Conservation (phyloP, 2,113 vertebrate genomes). For the Ellobius talpinus region DNA sequence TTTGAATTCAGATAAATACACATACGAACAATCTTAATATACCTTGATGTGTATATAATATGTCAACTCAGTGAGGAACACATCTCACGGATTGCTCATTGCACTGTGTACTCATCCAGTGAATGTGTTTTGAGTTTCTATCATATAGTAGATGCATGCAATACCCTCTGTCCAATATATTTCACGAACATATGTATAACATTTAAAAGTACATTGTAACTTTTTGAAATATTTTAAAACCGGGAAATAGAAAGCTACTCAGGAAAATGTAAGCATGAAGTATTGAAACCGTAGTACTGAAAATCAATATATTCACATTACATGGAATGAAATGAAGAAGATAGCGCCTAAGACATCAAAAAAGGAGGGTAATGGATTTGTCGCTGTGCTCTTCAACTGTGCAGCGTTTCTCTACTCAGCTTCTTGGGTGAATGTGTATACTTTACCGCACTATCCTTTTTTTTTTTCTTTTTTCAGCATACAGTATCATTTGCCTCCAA, state of each 20-base stretch:
- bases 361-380: not conserved
- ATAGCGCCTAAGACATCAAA: not conserved
- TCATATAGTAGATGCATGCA: not conserved
- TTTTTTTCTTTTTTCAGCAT: too few relatives aligned
- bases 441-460: not conserved
- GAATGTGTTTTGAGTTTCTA: not conserved
- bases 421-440: not conserved
- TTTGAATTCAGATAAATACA: not conserved
- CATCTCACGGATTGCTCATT: not conserved
- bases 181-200: too few relatives aligned
- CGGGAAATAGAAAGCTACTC: not conserved
- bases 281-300: not conserved
- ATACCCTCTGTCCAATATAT: not conserved
- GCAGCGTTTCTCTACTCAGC: not conserved
- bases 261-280: not conserved
- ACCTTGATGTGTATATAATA: not conserved
- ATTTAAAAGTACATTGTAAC: too few relatives aligned
- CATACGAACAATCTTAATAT: not conserved
- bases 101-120: not conserved
- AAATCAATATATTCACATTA: not conserved
- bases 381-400: accelerated
- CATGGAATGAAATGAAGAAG: not conserved
- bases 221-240: not conserved
- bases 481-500: not conserved
- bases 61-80: not conserved